These are phyloP conservation scores for Muscicapa striata DNA, from an alignment of 2,797 vertebrate genomes.

Conservation along the genomic window DNA sequence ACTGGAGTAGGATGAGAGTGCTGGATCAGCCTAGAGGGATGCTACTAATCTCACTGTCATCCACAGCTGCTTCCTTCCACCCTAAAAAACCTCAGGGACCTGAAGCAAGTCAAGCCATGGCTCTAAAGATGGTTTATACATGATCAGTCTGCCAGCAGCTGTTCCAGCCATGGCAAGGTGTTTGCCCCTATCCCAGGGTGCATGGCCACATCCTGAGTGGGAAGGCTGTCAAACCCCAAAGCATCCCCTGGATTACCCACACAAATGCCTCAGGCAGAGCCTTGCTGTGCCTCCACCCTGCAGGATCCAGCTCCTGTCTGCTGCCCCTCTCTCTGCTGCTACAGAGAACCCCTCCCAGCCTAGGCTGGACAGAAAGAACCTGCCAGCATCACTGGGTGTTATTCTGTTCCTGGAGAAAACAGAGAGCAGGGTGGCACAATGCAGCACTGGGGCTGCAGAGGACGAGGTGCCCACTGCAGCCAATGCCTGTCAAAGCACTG, in stretches of 20 bases:
- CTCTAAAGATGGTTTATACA: neutral
- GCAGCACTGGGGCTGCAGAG: neutral
- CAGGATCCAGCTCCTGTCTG: neutral
- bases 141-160: neutral
- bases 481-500: neutral
- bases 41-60: neutral
- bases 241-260: neutral
- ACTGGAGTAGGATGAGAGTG: neutral
- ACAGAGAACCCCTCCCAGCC: neutral
- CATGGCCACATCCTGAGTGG: neutral
- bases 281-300: neutral
- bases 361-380: neutral
- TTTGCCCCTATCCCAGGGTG: neutral
- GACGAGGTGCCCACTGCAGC: neutral
- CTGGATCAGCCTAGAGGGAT: fast-evolving
- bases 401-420: neutral
- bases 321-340: neutral
- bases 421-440: neutral
- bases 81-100: neutral
- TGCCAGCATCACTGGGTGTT: neutral
- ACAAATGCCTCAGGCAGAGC: neutral
- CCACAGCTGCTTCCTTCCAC: neutral
- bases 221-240: neutral
- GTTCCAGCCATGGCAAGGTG: neutral
- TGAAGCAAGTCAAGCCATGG: neutral